These are phyloP conservation scores for Drosophila parvula DNA, from an alignment of 1,140 invertebrate species.

Conservation along the genomic window DNA sequence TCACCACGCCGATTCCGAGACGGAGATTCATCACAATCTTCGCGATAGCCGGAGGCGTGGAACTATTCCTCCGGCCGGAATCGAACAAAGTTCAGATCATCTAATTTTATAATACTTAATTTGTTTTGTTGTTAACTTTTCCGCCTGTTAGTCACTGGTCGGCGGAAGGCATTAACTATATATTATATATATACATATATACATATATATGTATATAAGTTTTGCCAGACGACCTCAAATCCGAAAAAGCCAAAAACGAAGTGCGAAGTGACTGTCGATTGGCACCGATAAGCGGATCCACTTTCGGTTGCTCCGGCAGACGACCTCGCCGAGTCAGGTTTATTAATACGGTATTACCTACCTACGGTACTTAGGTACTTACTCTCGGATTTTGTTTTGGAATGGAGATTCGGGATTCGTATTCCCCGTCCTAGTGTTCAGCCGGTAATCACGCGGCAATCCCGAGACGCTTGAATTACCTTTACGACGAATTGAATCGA, in stretches of 20 bases:
- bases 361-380: slow-evolving; percentile 4
- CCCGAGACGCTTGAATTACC: slow-evolving; percentile 36
- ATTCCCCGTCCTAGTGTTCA: slow-evolving; percentile 37
- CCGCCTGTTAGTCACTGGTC: slow-evolving; percentile 65
- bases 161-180: slow-evolving; percentile 33
- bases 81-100: slow-evolving; percentile 63
- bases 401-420: background rate
- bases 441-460: slow-evolving; percentile 57
- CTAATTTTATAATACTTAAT: slow-evolving; percentile 54
- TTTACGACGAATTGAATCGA: slow-evolving; percentile 35
- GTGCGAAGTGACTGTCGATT: slow-evolving; percentile 39
- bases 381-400: background rate
- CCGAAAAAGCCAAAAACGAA: slow-evolving; percentile 39
- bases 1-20: slow-evolving; percentile 32
- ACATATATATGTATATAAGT: slow-evolving; percentile 48
- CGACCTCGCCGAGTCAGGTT: slow-evolving; percentile 39
- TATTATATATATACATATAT: slow-evolving; percentile 14
- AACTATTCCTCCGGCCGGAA: slow-evolving; percentile 58
- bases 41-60: slow-evolving; percentile 9
- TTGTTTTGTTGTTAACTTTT: slow-evolving; percentile 62
- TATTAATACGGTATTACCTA: slow-evolving; percentile 43
- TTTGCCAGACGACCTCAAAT: slow-evolving; percentile 61
- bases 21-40: slow-evolving; percentile 25
- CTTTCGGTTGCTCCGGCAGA: slow-evolving; percentile 50
- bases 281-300: slow-evolving; percentile 46